Evolutionary conservation across 1,140 invertebrate genomes (phyloP).

Genomic region (Euglossa dilemma): DNA sequence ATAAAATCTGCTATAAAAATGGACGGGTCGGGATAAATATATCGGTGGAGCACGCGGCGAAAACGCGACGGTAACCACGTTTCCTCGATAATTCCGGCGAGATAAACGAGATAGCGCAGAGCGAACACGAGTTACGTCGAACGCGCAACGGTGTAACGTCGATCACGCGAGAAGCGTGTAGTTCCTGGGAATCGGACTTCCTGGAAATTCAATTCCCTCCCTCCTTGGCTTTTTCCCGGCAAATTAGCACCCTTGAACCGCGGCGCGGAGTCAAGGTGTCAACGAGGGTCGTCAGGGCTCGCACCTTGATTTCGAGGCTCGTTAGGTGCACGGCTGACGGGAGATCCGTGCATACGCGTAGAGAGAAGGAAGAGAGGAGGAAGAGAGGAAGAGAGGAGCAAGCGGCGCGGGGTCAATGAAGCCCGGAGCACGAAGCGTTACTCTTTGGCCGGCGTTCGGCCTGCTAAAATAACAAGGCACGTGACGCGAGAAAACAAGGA

Average conservation of each 20-base stretch:
- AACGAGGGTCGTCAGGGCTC: conserved; percentile 18
- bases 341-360: background rate
- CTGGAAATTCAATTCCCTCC: background rate
- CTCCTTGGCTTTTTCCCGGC: background rate
- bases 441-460: conserved; percentile 48
- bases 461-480: conserved; percentile 64
- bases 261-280: conserved; percentile 13
- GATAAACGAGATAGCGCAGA: background rate
- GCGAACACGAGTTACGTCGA: background rate
- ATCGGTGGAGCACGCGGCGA: too few species aligned
- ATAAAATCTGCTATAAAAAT: too few species aligned
- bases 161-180: background rate
- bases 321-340: too few species aligned
- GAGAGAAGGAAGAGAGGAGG: conserved; percentile 23
- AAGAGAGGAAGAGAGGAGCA: too few species aligned
- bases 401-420: conserved; percentile 57
- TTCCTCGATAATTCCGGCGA: background rate
- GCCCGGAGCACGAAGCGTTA: conserved; percentile 53
- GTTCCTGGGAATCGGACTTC: background rate
- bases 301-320: conserved; percentile 33
- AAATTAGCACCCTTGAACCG: conserved; percentile 34
- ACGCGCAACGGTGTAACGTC: background rate
- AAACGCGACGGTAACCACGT: background rate
- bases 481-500: conserved; percentile 73
- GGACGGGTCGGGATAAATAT: too few species aligned